Evolutionary conservation across 2,113 vertebrate species (phyloP), one percentile per base, ranked within the genome.

Genomic region (Hippocampus guttulatus): DNA sequence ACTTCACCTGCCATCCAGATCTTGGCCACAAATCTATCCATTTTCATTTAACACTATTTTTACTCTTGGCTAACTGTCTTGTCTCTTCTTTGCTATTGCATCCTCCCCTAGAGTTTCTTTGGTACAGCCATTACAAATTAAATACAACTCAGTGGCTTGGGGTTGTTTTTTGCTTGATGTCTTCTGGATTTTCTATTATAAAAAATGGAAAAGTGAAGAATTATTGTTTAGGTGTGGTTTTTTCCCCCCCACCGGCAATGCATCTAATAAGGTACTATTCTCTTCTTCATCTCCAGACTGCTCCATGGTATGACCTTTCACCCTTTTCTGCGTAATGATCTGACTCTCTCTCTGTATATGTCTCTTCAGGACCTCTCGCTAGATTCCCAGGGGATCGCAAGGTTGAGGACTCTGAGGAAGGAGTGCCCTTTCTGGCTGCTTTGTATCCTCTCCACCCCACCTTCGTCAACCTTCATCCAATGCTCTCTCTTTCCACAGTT

Each of bases 401-500:
- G 70, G 71, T 45, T 43, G 69, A 81, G 75, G 69, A 76, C 66
- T 77, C 47, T 27, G 61, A 75, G 70, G 73, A 51, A 75, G 40
- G 68, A 64, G 62, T 75, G 64, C 51, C 68, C 65, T 75, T 69
- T 62, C 33, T 16, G 23, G 55, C 67, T 67, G 77, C 75, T 80
- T 81, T 71, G 72, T 70, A 64, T 76, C 73, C 41, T 81, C 80
- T 88, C 84, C 84, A 85, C 87, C 87, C 81, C 68, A 84, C 68
- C 79, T 67, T 33, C 67, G 70, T 78, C 69, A 76, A n/a, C 71
- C 25, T 21, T 55, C 25, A 47, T 18, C 18, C 45, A n/a, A 16
- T 7, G 3, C 30, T 61, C 52, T 23, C 5, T 51, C 14, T 12
- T 69, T 73, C 55, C 69, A 67, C 62, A 55, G 11, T 57, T 20